Evolutionary conservation across 2,888 invertebrate genomes (phyloP).

Genomic region (Pogonocherus hispidulus): DNA sequence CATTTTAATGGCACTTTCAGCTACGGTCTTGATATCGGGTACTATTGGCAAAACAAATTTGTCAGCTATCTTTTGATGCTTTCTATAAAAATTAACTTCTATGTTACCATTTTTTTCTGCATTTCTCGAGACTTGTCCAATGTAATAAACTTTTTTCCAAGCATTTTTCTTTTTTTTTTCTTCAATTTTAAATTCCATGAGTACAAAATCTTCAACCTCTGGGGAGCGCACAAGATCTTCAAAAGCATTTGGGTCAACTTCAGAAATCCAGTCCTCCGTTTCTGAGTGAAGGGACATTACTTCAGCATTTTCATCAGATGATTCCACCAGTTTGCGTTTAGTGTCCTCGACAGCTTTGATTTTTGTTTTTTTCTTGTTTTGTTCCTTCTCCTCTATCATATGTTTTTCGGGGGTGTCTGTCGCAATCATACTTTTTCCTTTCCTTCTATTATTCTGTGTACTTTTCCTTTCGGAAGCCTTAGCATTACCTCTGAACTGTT

Average conservation of each 20-base stretch:
- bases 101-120: constrained; percentile 1
- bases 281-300: constrained; percentile 31
- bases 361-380: constrained; percentile 5
- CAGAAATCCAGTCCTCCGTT: constrained; percentile 36
- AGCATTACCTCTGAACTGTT: constrained; percentile 19
- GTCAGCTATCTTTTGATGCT: constrained; percentile 4
- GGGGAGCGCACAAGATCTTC: constrained; percentile 38
- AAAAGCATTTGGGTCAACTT: constrained; percentile 38
- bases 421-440: constrained; percentile 16
- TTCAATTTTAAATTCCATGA: constrained; percentile 11
- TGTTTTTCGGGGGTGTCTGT: constrained; percentile 16
- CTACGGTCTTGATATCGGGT: constrained; percentile 8
- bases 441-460: constrained; percentile 12
- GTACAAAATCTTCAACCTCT: constrained; percentile 27
- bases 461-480: constrained; percentile 14
- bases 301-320: constrained; percentile 25
- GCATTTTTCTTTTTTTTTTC: background rate
- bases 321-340: constrained; percentile 19
- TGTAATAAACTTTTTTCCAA: constrained; percentile 5
- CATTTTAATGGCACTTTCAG: constrained; percentile 20
- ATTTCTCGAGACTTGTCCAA: constrained; percentile 4
- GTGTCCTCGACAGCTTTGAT: constrained; percentile 10
- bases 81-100: constrained; percentile 11
- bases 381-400: constrained; percentile 12
- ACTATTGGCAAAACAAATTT: constrained; percentile 21